Evolutionary conservation across 1,140 invertebrate species (phyloP).

Genomic region (Trachymyrmex cornetzi): DNA sequence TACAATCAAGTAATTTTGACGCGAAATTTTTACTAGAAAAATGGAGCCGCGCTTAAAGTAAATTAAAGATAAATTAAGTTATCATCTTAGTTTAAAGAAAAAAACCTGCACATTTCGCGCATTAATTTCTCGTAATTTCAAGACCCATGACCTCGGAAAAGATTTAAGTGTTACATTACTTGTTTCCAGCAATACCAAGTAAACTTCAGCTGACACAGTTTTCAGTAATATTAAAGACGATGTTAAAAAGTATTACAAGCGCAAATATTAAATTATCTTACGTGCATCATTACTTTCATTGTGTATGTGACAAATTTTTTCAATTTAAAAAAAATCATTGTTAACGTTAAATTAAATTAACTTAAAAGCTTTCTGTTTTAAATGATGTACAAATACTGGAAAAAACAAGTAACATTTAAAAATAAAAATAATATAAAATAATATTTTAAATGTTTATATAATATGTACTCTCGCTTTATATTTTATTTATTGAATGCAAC

Average conservation of each 20-base stretch:
- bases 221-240: background rate
- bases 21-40: background rate
- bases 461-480: background rate
- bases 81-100: background rate
- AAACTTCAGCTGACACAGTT: slow-evolving; percentile 11
- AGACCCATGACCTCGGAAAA: background rate
- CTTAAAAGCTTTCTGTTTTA: background rate
- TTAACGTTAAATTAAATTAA: slow-evolving; percentile 31
- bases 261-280: background rate
- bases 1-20: background rate
- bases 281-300: background rate
- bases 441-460: slow-evolving; percentile 2
- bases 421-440: background rate
- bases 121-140: background rate
- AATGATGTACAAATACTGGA: background rate
- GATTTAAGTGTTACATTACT: slow-evolving; percentile 16
- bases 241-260: background rate
- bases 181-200: background rate
- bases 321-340: background rate
- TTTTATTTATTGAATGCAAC: background rate
- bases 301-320: background rate
- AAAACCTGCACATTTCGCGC: background rate
- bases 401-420: background rate
- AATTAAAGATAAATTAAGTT: slow-evolving; percentile 13
- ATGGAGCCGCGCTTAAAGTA: background rate